These are phyloP conservation scores for Lysandra coridon DNA, from an alignment of 2,888 invertebrate species.

Conservation along the genomic window DNA sequence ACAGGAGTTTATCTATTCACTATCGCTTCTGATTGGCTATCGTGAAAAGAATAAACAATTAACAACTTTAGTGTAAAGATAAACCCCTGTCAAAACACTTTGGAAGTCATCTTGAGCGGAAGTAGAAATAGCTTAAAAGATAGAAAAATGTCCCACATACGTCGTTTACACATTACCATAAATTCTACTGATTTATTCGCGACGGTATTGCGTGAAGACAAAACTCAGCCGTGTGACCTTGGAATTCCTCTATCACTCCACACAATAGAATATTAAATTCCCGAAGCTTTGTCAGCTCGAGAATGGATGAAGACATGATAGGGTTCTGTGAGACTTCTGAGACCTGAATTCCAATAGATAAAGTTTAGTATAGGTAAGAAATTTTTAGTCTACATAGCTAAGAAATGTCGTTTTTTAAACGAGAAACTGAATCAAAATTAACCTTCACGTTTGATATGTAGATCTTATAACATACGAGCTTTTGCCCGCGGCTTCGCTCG, in stretches of 20 bases:
- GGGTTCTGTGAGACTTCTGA: not conserved
- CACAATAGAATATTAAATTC: constrained; percentile 20
- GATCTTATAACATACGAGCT: no score
- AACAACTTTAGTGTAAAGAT: no score
- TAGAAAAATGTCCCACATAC: not conserved
- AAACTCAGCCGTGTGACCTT: not conserved
- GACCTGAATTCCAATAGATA: not conserved
- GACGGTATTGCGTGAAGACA: not conserved
- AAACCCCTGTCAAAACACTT: no score
- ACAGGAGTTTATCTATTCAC: no score
- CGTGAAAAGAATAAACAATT: no score
- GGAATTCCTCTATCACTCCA: not conserved
- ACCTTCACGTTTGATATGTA: no score
- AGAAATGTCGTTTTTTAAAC: not conserved
- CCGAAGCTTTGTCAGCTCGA: not conserved
- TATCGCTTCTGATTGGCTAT: no score
- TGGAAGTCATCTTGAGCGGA: not conserved
- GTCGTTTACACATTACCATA: not conserved
- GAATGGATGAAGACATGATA: not conserved
- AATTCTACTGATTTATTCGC: not conserved
- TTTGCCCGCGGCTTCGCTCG: no score
- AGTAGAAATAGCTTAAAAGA: not conserved
- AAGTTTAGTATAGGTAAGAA: not conserved
- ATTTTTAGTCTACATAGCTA: not conserved
- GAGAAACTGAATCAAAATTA: not conserved